Percentiles rank a stretch among this genome's conserved stretches.
phyloP scores from a whole-genome alignment of 1,140 invertebrate species.

The Penaeus indicus region DNA sequence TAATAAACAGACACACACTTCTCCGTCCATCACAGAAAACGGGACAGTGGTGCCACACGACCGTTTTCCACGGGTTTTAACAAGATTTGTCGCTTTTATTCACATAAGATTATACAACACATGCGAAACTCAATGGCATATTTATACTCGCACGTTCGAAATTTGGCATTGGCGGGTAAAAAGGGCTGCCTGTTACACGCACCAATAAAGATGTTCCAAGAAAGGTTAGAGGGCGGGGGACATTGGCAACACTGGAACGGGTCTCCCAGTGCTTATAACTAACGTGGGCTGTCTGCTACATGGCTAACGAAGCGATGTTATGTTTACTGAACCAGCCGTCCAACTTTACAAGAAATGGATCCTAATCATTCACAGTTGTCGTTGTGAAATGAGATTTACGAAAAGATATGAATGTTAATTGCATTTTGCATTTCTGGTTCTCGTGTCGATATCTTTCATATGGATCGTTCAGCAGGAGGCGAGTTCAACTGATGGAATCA shows the following conservation, averaged over 20 bases:
- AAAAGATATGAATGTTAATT: neutral
- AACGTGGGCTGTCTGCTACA: conserved; percentile 59
- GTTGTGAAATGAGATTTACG: conserved; percentile 17
- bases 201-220: conserved; percentile 6
- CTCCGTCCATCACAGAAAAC: conserved; percentile 63
- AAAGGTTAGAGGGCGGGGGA: neutral
- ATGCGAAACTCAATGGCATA: too few relatives aligned
- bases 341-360: conserved; percentile 61
- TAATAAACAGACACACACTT: conserved; percentile 65
- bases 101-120: too few relatives aligned
- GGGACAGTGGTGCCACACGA: conserved; percentile 53
- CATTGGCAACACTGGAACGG: conserved; percentile 45
- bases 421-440: too few relatives aligned
- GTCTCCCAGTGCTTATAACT: conserved; percentile 63
- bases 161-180: too few relatives aligned
- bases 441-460: too few relatives aligned
- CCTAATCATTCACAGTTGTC: conserved; percentile 53
- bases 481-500: too few relatives aligned
- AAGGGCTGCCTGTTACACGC: neutral
- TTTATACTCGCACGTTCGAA: too few relatives aligned
- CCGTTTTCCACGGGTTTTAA: conserved; percentile 1
- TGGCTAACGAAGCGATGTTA: conserved; percentile 62
- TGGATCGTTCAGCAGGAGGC: too few relatives aligned
- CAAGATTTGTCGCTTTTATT: too few relatives aligned
- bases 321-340: conserved; percentile 59